A percentile compares a stretch with the other conserved stretches of the same genome.
phyloP scores from a whole-genome alignment of 1,140 invertebrate species.

The Lucilia cuprina region DNA sequence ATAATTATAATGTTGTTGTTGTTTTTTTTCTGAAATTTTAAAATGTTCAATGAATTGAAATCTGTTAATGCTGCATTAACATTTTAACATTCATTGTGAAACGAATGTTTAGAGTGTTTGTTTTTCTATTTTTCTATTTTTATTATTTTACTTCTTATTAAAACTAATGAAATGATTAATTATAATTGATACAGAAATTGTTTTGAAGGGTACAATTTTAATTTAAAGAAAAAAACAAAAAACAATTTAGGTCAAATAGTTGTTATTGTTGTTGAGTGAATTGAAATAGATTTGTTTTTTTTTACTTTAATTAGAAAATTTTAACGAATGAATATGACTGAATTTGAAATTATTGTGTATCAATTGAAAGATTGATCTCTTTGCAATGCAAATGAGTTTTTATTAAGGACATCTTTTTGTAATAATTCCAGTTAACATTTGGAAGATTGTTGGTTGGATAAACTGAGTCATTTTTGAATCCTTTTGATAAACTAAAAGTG shows the following conservation, averaged over 20 bases:
- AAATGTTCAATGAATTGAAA: neutral
- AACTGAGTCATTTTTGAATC: too few relatives aligned
- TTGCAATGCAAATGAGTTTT: too few relatives aligned
- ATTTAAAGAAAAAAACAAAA: neutral
- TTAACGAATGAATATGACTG: too few relatives aligned
- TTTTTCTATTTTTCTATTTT: neutral
- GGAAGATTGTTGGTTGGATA: too few relatives aligned
- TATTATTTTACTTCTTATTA: neutral
- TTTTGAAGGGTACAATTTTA: neutral
- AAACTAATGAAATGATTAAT: conserved; percentile 4
- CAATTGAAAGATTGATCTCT: too few relatives aligned
- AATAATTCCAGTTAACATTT: too few relatives aligned
- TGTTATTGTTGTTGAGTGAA: neutral
- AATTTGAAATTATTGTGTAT: too few relatives aligned
- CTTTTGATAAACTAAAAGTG: too few relatives aligned
- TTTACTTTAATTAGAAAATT: too few relatives aligned
- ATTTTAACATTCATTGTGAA: neutral
- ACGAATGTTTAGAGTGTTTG: neutral
- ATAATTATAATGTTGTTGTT: neutral
- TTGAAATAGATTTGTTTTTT: too few relatives aligned
- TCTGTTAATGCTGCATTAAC: neutral
- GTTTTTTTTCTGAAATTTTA: neutral
- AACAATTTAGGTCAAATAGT: neutral
- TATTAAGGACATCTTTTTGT: too few relatives aligned
- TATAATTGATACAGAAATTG: neutral